Evolutionary conservation across 2,113 vertebrate species (phyloP).

Genomic region (Morone chrysops): DNA sequence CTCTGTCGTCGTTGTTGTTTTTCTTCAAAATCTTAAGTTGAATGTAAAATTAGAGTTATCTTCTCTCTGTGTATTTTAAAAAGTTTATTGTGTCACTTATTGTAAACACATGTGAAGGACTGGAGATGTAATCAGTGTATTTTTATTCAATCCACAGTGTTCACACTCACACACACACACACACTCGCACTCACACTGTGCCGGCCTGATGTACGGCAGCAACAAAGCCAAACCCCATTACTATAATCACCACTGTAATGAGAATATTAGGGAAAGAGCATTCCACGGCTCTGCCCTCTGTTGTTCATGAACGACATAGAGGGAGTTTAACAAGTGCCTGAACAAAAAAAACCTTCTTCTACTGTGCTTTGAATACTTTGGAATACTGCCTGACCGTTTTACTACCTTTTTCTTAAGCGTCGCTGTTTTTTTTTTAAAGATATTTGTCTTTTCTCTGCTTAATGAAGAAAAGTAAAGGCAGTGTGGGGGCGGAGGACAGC

Average conservation of each 20-base stretch:
- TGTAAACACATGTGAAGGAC: slow-evolving; percentile 6
- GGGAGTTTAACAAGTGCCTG: slow-evolving; percentile 65
- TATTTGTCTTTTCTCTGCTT: slow-evolving; percentile 27
- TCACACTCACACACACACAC: slow-evolving; percentile 40
- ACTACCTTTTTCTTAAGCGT: slow-evolving; percentile 26
- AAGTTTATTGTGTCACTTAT: background rate
- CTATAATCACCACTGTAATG: slow-evolving; percentile 23
- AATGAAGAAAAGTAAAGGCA: slow-evolving; percentile 4
- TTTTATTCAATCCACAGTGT: slow-evolving; percentile 27
- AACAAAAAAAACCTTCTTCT: slow-evolving; percentile 57
- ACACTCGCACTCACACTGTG: background rate
- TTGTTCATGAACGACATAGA: slow-evolving; percentile 14
- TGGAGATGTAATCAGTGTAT: slow-evolving; percentile 33
- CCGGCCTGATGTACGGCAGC: slow-evolving; percentile 5
- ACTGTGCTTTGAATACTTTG: slow-evolving; percentile 54
- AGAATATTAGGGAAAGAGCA: slow-evolving; percentile 20
- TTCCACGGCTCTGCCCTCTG: slow-evolving; percentile 21
- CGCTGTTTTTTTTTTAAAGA: background rate
- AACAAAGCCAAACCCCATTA: slow-evolving; percentile 30
- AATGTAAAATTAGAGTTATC: slow-evolving; percentile 31
- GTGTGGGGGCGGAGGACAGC: background rate
- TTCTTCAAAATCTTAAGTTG: slow-evolving; percentile 4
- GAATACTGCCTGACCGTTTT: slow-evolving; percentile 58
- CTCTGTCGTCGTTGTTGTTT: slow-evolving; percentile 1
- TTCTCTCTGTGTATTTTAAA: slow-evolving; percentile 14